Base-by-base conservation (phyloP, 2,113 vertebrate genomes). In the Myotis davidii region DNA sequence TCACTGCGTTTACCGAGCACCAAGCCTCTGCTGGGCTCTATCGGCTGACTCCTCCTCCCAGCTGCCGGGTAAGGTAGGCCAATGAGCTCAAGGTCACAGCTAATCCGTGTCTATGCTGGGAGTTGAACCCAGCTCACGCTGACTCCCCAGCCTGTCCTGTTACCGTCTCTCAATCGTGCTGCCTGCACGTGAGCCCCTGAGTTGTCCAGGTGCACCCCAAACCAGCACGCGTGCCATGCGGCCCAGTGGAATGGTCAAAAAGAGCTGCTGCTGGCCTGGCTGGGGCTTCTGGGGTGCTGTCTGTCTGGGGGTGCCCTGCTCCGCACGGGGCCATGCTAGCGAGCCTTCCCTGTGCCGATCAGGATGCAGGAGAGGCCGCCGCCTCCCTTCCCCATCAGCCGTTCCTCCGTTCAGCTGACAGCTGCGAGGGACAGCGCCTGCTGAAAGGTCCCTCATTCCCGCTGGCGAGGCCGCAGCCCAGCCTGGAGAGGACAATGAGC, bases 401-500 rank as follows among this genome's bases (percentile, higher is more conserved):
- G n/a, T 76, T 92, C 88, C 97, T 95, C 95, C 85, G 25, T 96
- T 97, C 97, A 98, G 97, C 97, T 98, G 97, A 97, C 97, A 98
- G 97, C 97, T 98, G 97, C 85, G 16, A 73, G 90, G 97, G 97
- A 97, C 88, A 95, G 95, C 10, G 83, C 23, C 81, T 70, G 95
- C 97, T 94, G 96, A 96, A 93, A 95, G 91, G 74, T 34, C 84
- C 94, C 65, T 83, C 94, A 97, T 98, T 96, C 97, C 97, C 91
- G 95, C 89, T 97, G 91, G 89, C 96, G 97, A 97, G 97, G 96
- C 95, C 39, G 54, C 93, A 48, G 97, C 97, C 89, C 97, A 97
- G 97, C 84, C 61, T 85, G 98, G 94, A 96, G 97, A 50, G 97
- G 94, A 98, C 94, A 98, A 97, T 98, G 98, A 96, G 96, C 96